phyloP scores from a whole-genome alignment of 2,113 vertebrate species.

The Zonotrichia leucophrys region DNA sequence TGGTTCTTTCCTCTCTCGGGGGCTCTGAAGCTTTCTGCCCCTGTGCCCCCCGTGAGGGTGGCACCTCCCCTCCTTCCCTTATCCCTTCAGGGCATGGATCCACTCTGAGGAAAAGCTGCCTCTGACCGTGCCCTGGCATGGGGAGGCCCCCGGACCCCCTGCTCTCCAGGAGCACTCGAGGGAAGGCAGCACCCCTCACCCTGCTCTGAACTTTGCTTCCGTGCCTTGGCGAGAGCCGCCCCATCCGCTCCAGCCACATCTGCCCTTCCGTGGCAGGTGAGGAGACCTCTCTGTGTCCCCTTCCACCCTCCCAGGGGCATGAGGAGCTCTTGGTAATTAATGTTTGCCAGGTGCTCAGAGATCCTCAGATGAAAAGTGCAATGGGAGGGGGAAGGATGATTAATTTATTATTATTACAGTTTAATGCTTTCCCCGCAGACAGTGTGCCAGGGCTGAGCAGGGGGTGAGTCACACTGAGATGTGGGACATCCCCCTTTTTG shows the following conservation, averaged over 20 bases:
- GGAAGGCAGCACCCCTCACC: neutral
- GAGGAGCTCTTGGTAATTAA: constrained; percentile 52
- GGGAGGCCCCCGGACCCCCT: rapidly evolving
- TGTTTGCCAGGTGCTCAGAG: constrained; percentile 65
- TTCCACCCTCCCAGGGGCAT: constrained; percentile 43
- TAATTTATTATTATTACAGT: constrained; percentile 72
- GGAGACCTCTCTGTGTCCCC: neutral
- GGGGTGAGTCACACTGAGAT: constrained; percentile 40
- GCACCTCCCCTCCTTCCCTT: neutral
- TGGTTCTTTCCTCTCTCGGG: neutral
- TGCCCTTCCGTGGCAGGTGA: neutral
- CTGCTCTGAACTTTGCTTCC: neutral
- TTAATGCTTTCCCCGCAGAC: constrained; percentile 65
- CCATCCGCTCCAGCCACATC: rapidly evolving
- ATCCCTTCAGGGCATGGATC: neutral
- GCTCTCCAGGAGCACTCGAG: neutral
- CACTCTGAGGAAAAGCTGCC: neutral
- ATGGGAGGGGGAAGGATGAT: constrained; percentile 70
- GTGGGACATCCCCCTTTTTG: constrained; percentile 49
- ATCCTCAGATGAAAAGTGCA: constrained; percentile 65
- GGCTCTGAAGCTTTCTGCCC: neutral
- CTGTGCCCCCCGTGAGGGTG: neutral
- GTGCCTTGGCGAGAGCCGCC: rapidly evolving
- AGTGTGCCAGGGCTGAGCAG: constrained; percentile 48
- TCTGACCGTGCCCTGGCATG: rapidly evolving